Conservation (phyloP, 2,888 invertebrate species). For the Phragmatobia fuliginosa region DNA sequence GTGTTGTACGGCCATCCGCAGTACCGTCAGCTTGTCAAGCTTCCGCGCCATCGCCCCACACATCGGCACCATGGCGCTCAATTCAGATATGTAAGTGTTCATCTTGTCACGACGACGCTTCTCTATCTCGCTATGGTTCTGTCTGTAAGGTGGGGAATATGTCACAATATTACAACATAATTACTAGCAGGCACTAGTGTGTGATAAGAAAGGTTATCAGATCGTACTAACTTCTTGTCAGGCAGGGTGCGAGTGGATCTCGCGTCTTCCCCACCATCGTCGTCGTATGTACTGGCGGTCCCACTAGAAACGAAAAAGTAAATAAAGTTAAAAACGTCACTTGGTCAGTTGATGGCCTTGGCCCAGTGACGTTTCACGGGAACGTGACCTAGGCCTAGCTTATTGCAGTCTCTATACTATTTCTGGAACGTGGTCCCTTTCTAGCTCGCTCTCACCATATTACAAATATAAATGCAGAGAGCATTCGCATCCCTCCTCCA, state of each 20-base stretch:
- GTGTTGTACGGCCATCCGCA: constrained; percentile 97
- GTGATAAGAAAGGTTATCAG: not conserved
- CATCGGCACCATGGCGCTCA: constrained; percentile 97
- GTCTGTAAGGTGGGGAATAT: constrained; percentile 84
- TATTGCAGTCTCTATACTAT: too few relatives aligned
- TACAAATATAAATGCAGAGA: too few relatives aligned
- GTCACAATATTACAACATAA: not conserved
- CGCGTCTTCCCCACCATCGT: constrained; percentile 90
- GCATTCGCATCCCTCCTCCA: too few relatives aligned
- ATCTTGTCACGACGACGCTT: constrained; percentile 97
- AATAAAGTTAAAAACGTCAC: not conserved
- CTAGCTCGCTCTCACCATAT: too few relatives aligned
- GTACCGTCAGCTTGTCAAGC: constrained; percentile 95
- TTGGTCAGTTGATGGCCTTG: not conserved
- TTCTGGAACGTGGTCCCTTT: too few relatives aligned
- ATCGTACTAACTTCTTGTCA: constrained; percentile 72
- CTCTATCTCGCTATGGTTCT: constrained; percentile 98
- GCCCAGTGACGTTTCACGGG: too few relatives aligned
- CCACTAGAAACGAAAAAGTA: constrained; percentile 66
- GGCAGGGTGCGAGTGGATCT: constrained; percentile 88
- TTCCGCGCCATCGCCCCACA: constrained; percentile 97
- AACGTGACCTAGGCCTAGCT: too few relatives aligned
- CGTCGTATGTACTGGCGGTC: constrained; percentile 87
- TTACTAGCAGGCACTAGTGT: not conserved
- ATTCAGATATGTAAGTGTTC: constrained; percentile 97